Base-by-base conservation (phyloP, 2,113 vertebrate species). In the Mormyrus lacerda region DNA sequence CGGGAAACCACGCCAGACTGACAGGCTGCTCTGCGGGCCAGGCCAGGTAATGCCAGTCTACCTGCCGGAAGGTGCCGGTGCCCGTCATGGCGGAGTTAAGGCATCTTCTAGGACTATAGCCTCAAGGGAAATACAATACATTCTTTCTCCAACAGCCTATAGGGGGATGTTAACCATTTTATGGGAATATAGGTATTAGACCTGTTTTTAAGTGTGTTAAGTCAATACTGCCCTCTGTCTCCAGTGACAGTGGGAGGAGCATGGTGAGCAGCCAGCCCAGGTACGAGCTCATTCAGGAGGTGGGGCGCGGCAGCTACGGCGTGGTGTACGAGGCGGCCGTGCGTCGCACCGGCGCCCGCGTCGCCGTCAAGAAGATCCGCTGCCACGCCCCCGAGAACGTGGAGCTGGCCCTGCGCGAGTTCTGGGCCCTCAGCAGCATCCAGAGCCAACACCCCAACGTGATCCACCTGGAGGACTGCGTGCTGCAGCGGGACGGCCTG, bases 181-280 rank as follows among this genome's bases (percentile, higher is more conserved):
- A 13, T 31, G 9, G n/a, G 9, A 69, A 4, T 31, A 69, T 31
- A 27, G n/a, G 4, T 69, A 31, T 69, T 69, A 69, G 1, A 31
- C 3, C 61, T 69, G 61, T 31, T 69, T 69, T 69, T 69, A 69
- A 65, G 58, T n/a, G 7, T n/a, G 55, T n/a, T 45, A 24, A 44
- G 31, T 50, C 6, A 61, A 31, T 69, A 15, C 0, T n/a, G 61
- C 21, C 21, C 31, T 8, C 13, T 76, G 8, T 44, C 88, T 9
- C 17, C 87, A 65, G 42, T 89, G 47, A 4, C 91, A 47, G 11
- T 11, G 50, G 50, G 50, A 7, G 39, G 97, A 98, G 97, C 96
- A 99, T 99, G 98, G 97, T 99, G 96, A 98, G 98, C 97, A 99
- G 98, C 95, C 97, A 99, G 95, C 97, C 98, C 94, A 99, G 99